Evolutionary conservation across 2,888 invertebrate genomes (phyloP).

Genomic region (Spatulosminthurus flaviceps): DNA sequence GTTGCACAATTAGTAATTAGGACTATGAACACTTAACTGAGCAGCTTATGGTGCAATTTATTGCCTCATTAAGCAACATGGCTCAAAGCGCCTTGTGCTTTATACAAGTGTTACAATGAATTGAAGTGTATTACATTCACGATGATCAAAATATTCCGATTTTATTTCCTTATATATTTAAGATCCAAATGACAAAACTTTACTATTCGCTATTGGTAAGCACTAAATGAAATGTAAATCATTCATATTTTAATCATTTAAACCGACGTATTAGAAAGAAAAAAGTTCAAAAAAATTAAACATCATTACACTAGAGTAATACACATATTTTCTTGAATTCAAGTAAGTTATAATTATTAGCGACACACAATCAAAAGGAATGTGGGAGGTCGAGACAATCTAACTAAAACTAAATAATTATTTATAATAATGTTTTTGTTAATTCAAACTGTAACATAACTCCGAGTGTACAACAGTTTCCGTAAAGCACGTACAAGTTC

Average conservation of each 20-base stretch:
- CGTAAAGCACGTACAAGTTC: background rate
- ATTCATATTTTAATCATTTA: slow-evolving; percentile 31
- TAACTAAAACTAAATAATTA: slow-evolving; percentile 43
- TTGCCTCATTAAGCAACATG: too few species aligned
- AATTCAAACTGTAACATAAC: slow-evolving; percentile 39
- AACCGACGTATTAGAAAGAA: slow-evolving; percentile 30
- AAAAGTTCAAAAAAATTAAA: slow-evolving; percentile 15
- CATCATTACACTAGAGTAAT: slow-evolving; percentile 18
- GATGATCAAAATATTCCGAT: slow-evolving; percentile 36
- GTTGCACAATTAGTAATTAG: too few species aligned
- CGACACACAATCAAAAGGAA: slow-evolving; percentile 43
- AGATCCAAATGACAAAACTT: slow-evolving; percentile 30
- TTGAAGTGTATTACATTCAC: too few species aligned
- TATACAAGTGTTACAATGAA: too few species aligned
- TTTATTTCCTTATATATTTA: slow-evolving; percentile 31
- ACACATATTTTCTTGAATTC: slow-evolving; percentile 17
- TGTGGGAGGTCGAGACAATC: slow-evolving; percentile 39
- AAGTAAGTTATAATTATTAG: slow-evolving; percentile 25
- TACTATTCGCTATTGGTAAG: slow-evolving; percentile 36
- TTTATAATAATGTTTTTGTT: slow-evolving; percentile 28
- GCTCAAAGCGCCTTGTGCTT: too few species aligned
- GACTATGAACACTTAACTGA: too few species aligned
- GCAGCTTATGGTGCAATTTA: too few species aligned
- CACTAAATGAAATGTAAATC: slow-evolving; percentile 30
- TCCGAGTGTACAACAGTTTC: slow-evolving; percentile 11